Percentiles rank a stretch among this genome's conserved stretches.
phyloP scores from a whole-genome alignment of 1,140 invertebrate species.

The Helicorthomorpha holstii region DNA sequence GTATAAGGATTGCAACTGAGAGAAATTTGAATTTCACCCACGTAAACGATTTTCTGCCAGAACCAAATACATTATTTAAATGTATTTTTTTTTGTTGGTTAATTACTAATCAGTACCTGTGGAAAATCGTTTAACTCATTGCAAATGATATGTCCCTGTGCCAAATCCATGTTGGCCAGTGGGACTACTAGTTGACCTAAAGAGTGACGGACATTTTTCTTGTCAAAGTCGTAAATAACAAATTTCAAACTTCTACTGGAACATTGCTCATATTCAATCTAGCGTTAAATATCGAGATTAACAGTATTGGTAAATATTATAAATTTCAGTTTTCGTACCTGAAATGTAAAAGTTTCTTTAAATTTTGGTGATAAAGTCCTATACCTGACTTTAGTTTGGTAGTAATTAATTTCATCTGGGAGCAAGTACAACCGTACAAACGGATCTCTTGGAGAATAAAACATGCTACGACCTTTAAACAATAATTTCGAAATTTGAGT shows the following conservation, averaged over 20 bases:
- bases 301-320: too few relatives aligned
- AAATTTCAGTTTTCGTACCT: too few relatives aligned
- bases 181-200: conserved; percentile 22
- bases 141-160: conserved; percentile 16
- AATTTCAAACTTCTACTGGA: conserved; percentile 16
- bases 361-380: conserved; percentile 20
- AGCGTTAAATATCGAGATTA: too few relatives aligned
- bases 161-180: conserved; percentile 18
- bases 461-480: conserved; percentile 15
- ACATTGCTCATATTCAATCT: conserved; percentile 16
- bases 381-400: conserved; percentile 18
- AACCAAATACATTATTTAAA: conserved; percentile 5
- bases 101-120: conserved; percentile 15
- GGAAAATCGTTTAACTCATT: conserved; percentile 18
- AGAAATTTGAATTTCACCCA: conserved; percentile 22
- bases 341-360: conserved; percentile 19
- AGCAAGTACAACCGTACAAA: conserved; percentile 21
- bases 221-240: conserved; percentile 26
- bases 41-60: conserved; percentile 13
- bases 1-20: conserved; percentile 18
- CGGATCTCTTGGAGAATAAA: conserved; percentile 17
- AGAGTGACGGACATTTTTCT: conserved; percentile 21
- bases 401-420: conserved; percentile 18
- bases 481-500: not conserved
- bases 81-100: not conserved